Percentiles rank a stretch among this genome's conserved stretches.
These are phyloP conservation scores for Stictocephala bisonia DNA, from an alignment of 2,888 invertebrate genomes.

Conservation along the genomic window DNA sequence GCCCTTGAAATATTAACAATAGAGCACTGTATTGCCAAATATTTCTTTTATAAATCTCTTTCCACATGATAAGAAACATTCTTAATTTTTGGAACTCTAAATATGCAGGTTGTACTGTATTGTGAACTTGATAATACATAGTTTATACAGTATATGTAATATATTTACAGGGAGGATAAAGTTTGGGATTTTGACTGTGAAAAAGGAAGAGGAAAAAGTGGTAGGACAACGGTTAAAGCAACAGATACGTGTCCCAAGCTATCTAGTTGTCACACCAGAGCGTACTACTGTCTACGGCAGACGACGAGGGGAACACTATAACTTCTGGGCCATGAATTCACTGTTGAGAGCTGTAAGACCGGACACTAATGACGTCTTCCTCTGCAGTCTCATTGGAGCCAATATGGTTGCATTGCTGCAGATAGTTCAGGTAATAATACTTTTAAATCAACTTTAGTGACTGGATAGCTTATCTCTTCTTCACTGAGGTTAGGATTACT, in stretches of 20 bases:
- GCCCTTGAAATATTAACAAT: no score
- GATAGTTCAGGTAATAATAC: conserved; percentile 63
- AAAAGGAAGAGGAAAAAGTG: conserved; percentile 57
- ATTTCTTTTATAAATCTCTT: no score
- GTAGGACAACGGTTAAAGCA: conserved; percentile 55
- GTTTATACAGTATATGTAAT: no score
- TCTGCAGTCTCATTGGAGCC: conserved; percentile 64
- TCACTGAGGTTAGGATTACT: no score
- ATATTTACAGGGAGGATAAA: conserved; percentile 66
- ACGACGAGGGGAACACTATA: conserved; percentile 64
- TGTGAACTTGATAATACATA: no score
- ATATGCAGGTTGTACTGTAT: no score
- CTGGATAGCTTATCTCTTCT: no score
- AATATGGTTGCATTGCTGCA: conserved; percentile 66
- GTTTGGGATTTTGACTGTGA: conserved; percentile 63
- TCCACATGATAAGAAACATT: no score
- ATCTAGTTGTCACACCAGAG: conserved; percentile 65
- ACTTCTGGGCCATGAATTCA: conserved; percentile 64
- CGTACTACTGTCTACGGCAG: conserved; percentile 64
- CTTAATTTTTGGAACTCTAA: no score
- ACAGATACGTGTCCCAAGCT: conserved; percentile 60
- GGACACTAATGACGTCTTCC: conserved; percentile 68
- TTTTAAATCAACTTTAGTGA: no score
- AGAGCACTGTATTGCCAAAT: no score
- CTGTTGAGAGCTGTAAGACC: conserved; percentile 66